Base-by-base conservation (phyloP, 1,140 invertebrate species). In the Lepidurus packardi region DNA sequence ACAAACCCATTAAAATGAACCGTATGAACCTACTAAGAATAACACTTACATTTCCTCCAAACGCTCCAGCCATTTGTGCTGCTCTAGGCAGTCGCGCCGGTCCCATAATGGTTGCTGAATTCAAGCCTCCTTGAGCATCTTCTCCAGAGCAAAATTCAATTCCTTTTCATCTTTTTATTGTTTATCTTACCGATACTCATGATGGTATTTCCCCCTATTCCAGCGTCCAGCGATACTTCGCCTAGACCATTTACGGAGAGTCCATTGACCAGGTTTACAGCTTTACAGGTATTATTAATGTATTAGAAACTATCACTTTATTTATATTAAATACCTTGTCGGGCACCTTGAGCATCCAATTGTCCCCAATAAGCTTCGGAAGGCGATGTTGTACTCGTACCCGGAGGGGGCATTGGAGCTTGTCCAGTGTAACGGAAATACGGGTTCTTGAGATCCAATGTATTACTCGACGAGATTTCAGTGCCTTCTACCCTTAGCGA, bases 361-460 rank as follows among this genome's bases (percentile, higher is more conserved):
- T 92, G 92, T 77, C 90, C 90, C 94, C 94, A 96, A 83, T 95
- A 96, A 53, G 90, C 89, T 86, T 98, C 95, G 83, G 94, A 96
- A 0, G 96, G 96, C 10, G 95, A 97, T 73, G 92, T 91, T 79
- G 90, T 92, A 82, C 93, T 94, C 74, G 92, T 90, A 41, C 95
- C 96, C 7, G 96, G 95, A 7, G 95, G 95, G 7, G 94, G 93
- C 78, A 92, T 91, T 1, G 93, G 92, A 1, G 93, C 91, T 65
- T 93, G 92, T 43, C 94, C 94, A 7, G 94, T 94, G 82, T 95
- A 95, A 43, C 90, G 86, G 87, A 99, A 99, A 89, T 98, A 99
- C 9, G 98, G 98, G 88, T 99, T 99, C 87, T 99, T 99, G 81
- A 99, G 88, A 87, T 99, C 98, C 83, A 99, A 88, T 34, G 93